Conservation (phyloP, 2,113 vertebrate genomes). For the Tamias sibiricus region DNA sequence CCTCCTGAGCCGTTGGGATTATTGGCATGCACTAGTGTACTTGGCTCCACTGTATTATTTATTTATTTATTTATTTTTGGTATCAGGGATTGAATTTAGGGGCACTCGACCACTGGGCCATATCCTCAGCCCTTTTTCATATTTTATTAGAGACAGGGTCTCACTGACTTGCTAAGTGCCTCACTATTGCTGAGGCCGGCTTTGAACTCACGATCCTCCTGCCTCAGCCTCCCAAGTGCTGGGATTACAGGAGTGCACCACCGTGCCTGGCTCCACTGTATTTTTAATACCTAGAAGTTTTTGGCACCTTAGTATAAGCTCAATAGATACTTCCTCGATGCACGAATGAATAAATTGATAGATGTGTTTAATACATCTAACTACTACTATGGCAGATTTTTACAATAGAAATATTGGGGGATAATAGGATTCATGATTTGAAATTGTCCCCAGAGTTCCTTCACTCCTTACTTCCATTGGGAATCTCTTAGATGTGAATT, state of each 20-base stretch:
- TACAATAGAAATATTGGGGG: neutral
- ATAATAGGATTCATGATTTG: slow-evolving; percentile 10
- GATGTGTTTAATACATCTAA: slow-evolving; percentile 10
- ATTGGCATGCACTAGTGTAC: no score
- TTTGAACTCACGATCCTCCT: no score
- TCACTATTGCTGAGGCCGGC: no score
- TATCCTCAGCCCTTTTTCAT: no score
- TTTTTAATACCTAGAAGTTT: slow-evolving; percentile 1
- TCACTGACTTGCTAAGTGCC: no score
- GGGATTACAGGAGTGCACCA: no score
- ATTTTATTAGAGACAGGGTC: no score
- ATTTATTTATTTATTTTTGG: no score
- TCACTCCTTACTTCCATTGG: neutral
- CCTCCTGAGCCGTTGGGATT: no score
- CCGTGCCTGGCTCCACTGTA: neutral
- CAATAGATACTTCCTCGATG: neutral
- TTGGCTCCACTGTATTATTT: neutral
- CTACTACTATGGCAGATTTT: neutral
- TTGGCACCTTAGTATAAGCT: neutral
- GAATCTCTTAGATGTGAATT: neutral
- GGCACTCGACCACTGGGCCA: no score
- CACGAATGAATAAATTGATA: neutral
- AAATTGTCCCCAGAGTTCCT: neutral
- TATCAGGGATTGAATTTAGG: no score
- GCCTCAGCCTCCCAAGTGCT: no score